A percentile compares a stretch with the other conserved stretches of the same genome.
phyloP scores from a whole-genome alignment of 2,797 vertebrate species.

The Sardinella longiceps region DNA sequence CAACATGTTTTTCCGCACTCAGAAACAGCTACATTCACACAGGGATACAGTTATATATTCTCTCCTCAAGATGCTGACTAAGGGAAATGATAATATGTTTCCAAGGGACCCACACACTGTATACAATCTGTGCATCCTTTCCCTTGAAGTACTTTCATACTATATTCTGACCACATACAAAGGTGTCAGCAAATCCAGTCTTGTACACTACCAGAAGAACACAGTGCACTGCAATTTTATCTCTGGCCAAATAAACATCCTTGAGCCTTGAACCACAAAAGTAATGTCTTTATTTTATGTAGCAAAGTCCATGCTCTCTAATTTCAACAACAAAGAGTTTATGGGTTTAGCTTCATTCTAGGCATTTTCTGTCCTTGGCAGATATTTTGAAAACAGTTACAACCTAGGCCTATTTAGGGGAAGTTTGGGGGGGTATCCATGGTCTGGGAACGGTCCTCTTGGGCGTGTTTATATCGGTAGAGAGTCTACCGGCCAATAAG shows the following conservation, averaged over 20 bases:
- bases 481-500: too few species aligned
- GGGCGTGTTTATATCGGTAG: too few species aligned
- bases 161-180: background rate
- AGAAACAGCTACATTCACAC: background rate
- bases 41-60: background rate
- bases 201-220: background rate
- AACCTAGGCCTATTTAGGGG: too few species aligned
- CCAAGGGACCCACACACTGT: background rate
- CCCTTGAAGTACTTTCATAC: background rate
- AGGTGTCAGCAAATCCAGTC: background rate
- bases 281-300: background rate
- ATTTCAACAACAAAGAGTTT: background rate
- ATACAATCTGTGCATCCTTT: background rate
- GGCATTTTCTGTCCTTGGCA: too few species aligned
- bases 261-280: background rate
- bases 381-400: too few species aligned
- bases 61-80: slow-evolving; percentile 10
- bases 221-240: background rate
- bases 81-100: slow-evolving; percentile 16
- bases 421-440: too few species aligned
- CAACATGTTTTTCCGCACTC: background rate
- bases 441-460: too few species aligned
- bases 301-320: background rate
- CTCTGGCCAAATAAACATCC: background rate
- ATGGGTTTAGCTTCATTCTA: too few species aligned